Percentiles rank a stretch among this genome's conserved stretches.
Evolutionary conservation across 2,113 vertebrate genomes (phyloP).

Genomic region (Festucalex cinctus): DNA sequence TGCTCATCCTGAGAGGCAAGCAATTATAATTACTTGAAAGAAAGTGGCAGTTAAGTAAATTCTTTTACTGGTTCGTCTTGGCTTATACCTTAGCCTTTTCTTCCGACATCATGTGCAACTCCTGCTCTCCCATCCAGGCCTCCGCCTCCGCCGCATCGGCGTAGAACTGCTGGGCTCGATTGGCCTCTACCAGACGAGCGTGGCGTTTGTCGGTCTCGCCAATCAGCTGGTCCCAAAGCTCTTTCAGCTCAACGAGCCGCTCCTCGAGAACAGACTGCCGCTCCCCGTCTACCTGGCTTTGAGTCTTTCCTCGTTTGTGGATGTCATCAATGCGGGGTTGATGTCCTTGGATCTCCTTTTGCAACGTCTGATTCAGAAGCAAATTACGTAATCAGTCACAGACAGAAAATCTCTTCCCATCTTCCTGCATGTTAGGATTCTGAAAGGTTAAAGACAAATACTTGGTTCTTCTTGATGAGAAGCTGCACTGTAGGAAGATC

Average conservation of each 20-base stretch:
- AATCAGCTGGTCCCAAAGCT: constrained; percentile 81
- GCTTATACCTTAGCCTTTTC: constrained; percentile 90
- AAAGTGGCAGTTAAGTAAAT: neutral
- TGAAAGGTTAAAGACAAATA: constrained; percentile 17
- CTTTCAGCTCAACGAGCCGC: constrained; percentile 75
- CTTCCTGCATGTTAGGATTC: neutral
- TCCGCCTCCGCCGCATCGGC: constrained; percentile 84
- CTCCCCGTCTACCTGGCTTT: constrained; percentile 63
- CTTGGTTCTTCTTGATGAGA: constrained; percentile 93
- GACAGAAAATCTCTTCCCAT: neutral
- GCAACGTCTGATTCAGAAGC: constrained; percentile 75
- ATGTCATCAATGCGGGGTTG: constrained; percentile 89
- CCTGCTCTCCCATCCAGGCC: constrained; percentile 96
- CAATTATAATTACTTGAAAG: neutral
- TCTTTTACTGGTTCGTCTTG: rapidly evolving
- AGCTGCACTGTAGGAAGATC: constrained; percentile 90
- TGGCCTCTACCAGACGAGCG: constrained; percentile 76
- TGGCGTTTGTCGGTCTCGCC: constrained; percentile 79
- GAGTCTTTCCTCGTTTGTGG: constrained; percentile 68
- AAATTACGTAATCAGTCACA: neutral
- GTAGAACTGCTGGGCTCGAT: constrained; percentile 89
- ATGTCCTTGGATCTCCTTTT: constrained; percentile 93
- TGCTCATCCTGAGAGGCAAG: constrained; percentile 80
- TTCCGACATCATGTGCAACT: constrained; percentile 93
- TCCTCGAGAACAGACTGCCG: constrained; percentile 72